Evolutionary conservation across 2,888 invertebrate genomes (phyloP).

Genomic region (Lepidocyrtinus sp.): DNA sequence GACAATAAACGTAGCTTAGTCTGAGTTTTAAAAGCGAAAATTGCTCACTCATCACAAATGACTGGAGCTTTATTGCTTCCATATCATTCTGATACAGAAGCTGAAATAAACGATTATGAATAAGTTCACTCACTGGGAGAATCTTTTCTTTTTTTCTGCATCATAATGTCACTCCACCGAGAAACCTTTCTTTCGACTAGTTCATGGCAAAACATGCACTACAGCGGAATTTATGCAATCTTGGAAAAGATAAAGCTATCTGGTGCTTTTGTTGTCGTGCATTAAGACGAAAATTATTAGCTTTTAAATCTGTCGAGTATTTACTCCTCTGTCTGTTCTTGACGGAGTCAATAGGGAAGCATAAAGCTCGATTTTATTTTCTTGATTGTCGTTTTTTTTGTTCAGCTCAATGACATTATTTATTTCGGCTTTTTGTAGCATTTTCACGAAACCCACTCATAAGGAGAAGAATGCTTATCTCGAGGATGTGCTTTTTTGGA

Average conservation of each 20-base stretch:
- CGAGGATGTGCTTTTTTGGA: slow-evolving; percentile 38
- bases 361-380: slow-evolving; percentile 24
- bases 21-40: slow-evolving; percentile 24
- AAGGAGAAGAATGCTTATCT: no score
- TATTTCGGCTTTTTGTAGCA: slow-evolving; percentile 14
- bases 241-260: slow-evolving; percentile 35
- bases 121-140: slow-evolving; percentile 23
- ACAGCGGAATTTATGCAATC: slow-evolving; percentile 40
- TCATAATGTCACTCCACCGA: neutral
- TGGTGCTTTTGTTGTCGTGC: slow-evolving; percentile 39
- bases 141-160: slow-evolving; percentile 29
- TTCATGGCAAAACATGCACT: neutral
- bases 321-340: slow-evolving; percentile 36
- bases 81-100: slow-evolving; percentile 10
- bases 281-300: slow-evolving; percentile 51
- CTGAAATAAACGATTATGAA: slow-evolving; percentile 23
- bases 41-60: slow-evolving; percentile 44
- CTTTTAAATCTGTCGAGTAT: slow-evolving; percentile 25
- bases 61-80: slow-evolving; percentile 43
- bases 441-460: neutral
- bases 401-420: slow-evolving; percentile 19
- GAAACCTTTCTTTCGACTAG: neutral
- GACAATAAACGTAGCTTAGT: no score
- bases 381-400: slow-evolving; percentile 42
- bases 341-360: slow-evolving; percentile 49